Percentiles rank a stretch among this genome's conserved stretches.
phyloP scores from a whole-genome alignment of 1,140 invertebrate species.

The Bombus balteatus region DNA sequence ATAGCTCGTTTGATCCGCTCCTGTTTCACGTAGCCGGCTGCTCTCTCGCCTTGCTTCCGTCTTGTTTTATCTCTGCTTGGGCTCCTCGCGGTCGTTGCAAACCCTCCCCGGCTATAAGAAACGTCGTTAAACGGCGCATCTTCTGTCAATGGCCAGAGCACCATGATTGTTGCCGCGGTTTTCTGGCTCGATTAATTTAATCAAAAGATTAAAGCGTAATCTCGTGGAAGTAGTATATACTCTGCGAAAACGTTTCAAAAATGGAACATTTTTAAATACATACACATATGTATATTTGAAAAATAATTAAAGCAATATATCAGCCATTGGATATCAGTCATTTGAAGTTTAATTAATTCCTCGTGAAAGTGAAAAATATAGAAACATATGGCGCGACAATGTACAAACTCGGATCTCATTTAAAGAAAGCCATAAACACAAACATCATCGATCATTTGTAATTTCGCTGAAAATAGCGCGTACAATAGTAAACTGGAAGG shows the following conservation, averaged over 20 bases:
- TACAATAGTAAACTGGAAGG: neutral
- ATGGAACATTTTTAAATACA: neutral
- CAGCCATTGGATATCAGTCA: too few relatives aligned
- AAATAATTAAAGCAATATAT: too few relatives aligned
- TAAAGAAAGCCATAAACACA: neutral
- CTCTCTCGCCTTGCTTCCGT: slow-evolving; percentile 56
- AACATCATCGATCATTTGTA: neutral
- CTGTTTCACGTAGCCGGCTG: slow-evolving; percentile 55
- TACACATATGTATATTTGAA: too few relatives aligned
- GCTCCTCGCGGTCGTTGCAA: neutral
- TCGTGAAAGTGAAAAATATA: too few relatives aligned
- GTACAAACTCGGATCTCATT: neutral
- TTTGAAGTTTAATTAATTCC: neutral
- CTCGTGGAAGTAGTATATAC: too few relatives aligned
- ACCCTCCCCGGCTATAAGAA: slow-evolving; percentile 1
- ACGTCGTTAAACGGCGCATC: slow-evolving; percentile 7
- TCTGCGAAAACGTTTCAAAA: neutral
- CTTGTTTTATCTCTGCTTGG: slow-evolving; percentile 50
- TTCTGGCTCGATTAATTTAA: neutral
- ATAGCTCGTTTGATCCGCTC: slow-evolving; percentile 75
- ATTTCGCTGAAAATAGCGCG: neutral
- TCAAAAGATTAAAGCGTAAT: neutral
- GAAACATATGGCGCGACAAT: neutral
- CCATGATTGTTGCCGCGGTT: slow-evolving; percentile 17
- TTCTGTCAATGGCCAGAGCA: neutral